Evolutionary conservation across 2,113 vertebrate species (phyloP), one percentile per base, ranked within the genome.

Genomic region (Carassius carassius): DNA sequence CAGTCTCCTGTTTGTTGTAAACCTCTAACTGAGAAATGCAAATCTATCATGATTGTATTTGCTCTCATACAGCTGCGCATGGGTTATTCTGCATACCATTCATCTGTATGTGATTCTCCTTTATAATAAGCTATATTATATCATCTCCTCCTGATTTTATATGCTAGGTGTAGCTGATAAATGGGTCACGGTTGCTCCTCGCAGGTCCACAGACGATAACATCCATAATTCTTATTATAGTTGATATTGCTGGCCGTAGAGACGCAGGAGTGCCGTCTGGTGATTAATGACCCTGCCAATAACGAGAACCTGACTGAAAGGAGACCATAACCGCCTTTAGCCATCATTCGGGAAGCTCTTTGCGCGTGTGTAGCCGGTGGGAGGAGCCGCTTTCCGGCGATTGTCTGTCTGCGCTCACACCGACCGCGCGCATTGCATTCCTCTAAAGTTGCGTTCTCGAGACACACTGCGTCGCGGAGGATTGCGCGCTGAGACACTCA

Each of bases 381-480:
- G 94, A 92, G 94, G 94, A 94, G 94, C 89, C 87, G 90, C 85
- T 91, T 94, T 95, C 94, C 93, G 93, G 92, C 80, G 92, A 94
- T 93, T 93, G 92, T 94, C 91, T 90, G 89, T 62, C 90, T 89
- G 80, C 76, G 81, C 88, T 79, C 88, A 74, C 86, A 54, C 87
- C 78, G 51, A 87, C n/a, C n/a, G n/a, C n/a, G n/a, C n/a, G n/a
- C n/a, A n/a, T 37, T 87, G 88, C 87, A 81, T 81, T 89, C 87
- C 74, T 86, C 83, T 88, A 87, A 95, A 94, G 90, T 94, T 94
- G 91, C 91, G 85, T 90, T 89, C 90, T 89, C 54, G 84, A 85
- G 81, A 86, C 91, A 89, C 84, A 90, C 90, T 90, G 89, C 89
- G 87, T 89, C 87, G 87, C 88, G 84, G 87, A 75, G 85, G 84